phyloP scores from a whole-genome alignment of 92 coral and sea anemone species.

The Epizoanthus illoricatus region DNA sequence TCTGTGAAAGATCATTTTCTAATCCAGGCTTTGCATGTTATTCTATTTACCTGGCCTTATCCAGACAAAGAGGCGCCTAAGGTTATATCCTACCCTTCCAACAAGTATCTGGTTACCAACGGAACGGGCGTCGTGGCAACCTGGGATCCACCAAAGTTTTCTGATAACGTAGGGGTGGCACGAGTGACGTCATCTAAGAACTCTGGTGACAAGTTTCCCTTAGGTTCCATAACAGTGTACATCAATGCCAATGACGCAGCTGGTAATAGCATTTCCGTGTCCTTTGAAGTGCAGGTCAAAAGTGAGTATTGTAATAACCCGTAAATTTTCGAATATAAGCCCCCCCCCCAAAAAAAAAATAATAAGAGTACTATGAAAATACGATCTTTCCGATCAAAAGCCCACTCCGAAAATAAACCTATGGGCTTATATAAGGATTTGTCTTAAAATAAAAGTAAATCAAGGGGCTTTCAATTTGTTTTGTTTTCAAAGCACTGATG shows the following conservation, averaged over 20 bases:
- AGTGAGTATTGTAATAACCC: slow-evolving; percentile 47
- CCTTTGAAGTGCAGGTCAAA: slow-evolving; percentile 55
- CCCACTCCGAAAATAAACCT: too few species aligned
- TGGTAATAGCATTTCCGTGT: slow-evolving; percentile 27
- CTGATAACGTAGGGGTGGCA: slow-evolving; percentile 74
- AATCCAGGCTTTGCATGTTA: not conserved
- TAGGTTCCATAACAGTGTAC: slow-evolving; percentile 49
- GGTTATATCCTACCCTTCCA: slow-evolving; percentile 53
- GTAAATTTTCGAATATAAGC: too few species aligned
- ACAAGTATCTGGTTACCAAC: slow-evolving; percentile 42
- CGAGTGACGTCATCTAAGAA: slow-evolving; percentile 47
- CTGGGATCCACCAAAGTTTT: slow-evolving; percentile 74
- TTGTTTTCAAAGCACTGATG: too few species aligned
- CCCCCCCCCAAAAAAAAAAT: too few species aligned
- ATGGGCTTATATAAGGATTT: too few species aligned
- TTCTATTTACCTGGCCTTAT: slow-evolving; percentile 3
- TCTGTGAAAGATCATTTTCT: not conserved
- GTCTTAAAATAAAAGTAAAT: too few species aligned
- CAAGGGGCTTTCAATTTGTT: too few species aligned
- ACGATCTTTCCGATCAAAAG: too few species aligned
- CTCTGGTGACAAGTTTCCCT: slow-evolving; percentile 65
- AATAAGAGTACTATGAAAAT: too few species aligned
- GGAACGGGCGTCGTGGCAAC: slow-evolving; percentile 36
- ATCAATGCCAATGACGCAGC: slow-evolving; percentile 62
- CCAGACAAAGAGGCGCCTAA: slow-evolving; percentile 68